Base-by-base conservation (phyloP, 2,888 invertebrate species). In the Hetaerina titia region DNA sequence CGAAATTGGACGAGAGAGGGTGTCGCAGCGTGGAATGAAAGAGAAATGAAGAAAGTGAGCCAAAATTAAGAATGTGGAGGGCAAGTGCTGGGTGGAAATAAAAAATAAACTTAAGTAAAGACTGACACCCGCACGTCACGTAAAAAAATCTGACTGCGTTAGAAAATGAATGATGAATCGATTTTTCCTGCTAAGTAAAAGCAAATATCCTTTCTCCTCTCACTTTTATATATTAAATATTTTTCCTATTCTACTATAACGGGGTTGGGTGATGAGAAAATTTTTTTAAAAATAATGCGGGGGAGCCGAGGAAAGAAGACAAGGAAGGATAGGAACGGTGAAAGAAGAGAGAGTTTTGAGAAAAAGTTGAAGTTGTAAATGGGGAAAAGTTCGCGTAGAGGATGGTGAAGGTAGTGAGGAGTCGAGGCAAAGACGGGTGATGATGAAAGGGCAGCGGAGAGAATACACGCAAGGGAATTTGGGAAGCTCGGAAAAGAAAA, bases 121-220 rank as follows among this genome's bases (percentile, higher is more conserved):
- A n/a, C n/a, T 9, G n/a, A 69, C 22, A 69, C 9, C 69, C 15
- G 45, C 8, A 7, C n/a, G 6, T n/a, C n/a, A 1, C 6, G 69
- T 0, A 11, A 69, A 69, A 69, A 69, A 5, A 45, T n/a, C 69
- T n/a, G 6, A 13, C 88, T 31, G 31, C 90, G 90, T 19, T 17
- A 15, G 90, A 25, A 63, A 90, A 63, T 90, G 60, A 88, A 88
- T 45, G 31, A 45, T 31, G 45, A 31, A 90, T 31, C 64, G 90
- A 90, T 64, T 69, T 90, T 69, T 45, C 90, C 64, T 90, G 90
- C 64, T 25, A 90, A 90, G 64, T 45, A 63, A 69, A 60, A 90
- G 25, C 56, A 19, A 56, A 88, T 88, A 88, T 57, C 88, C 45
- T 45, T 90, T 69, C 45, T 45, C 90, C 90, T 25, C 25, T 22